Evolutionary conservation across 2,888 invertebrate genomes (phyloP).

Genomic region (Drosophila atripex): DNA sequence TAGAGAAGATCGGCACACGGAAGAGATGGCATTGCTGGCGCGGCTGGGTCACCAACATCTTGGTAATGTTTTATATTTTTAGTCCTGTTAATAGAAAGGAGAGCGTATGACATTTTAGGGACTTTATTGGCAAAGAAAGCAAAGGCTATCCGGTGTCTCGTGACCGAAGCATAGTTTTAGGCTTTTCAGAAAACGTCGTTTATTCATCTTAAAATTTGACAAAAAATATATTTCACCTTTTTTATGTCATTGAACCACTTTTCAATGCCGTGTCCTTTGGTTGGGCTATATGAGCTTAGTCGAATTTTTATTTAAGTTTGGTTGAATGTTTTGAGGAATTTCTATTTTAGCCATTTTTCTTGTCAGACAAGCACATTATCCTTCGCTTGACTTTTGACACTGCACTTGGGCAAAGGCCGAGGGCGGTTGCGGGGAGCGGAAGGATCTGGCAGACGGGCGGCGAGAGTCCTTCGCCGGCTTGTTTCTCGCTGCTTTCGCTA

Average conservation of each 20-base stretch:
- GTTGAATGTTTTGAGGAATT: slow-evolving; percentile 4
- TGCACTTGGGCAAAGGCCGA: slow-evolving; percentile 58
- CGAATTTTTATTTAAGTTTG: slow-evolving; percentile 16
- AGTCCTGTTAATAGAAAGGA: background rate
- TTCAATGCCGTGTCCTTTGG: background rate
- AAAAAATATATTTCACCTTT: background rate
- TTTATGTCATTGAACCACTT: background rate
- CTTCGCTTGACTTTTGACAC: slow-evolving; percentile 63
- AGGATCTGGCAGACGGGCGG: slow-evolving; percentile 43
- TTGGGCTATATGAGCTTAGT: background rate
- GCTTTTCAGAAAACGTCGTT: slow-evolving; percentile 17
- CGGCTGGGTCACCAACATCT: slow-evolving; percentile 54
- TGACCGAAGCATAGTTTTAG: slow-evolving; percentile 40
- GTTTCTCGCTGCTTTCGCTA: slow-evolving; percentile 46
- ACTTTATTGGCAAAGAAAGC: background rate
- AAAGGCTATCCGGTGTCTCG: background rate
- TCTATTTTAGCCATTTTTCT: slow-evolving; percentile 34
- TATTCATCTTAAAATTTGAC: background rate
- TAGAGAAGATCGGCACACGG: slow-evolving; percentile 37
- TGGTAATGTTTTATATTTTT: background rate
- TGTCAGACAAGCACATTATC: slow-evolving; percentile 47
- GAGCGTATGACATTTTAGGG: background rate
- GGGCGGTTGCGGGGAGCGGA: slow-evolving; percentile 39
- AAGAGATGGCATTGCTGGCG: slow-evolving; percentile 36
- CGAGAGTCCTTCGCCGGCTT: slow-evolving; percentile 34